These are phyloP conservation scores for Cosmorhoe ocellata DNA, from an alignment of 2,888 invertebrate species.

Conservation along the genomic window DNA sequence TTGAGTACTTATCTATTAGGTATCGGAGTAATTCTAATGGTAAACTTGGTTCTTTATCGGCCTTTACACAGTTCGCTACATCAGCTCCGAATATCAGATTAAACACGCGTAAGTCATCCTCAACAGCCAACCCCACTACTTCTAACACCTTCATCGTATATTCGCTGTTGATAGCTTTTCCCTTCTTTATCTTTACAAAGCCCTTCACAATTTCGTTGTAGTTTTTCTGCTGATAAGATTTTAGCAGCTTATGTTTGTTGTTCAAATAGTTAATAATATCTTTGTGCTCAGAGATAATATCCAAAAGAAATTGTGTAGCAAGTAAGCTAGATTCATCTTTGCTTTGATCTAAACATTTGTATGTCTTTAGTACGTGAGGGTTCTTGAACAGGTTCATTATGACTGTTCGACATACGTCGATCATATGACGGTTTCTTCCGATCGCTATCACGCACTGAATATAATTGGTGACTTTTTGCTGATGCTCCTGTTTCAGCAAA, in stretches of 20 bases:
- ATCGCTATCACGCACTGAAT: slow-evolving; percentile 59
- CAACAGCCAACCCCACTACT: slow-evolving; percentile 59
- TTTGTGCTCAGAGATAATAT: slow-evolving; percentile 52
- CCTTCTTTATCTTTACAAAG: slow-evolving; percentile 72
- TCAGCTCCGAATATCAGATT: slow-evolving; percentile 62
- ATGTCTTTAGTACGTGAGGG: slow-evolving; percentile 64
- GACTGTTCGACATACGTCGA: slow-evolving; percentile 58
- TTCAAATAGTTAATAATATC: slow-evolving; percentile 60
- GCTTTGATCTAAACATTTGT: slow-evolving; percentile 58
- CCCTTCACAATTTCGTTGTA: slow-evolving; percentile 68
- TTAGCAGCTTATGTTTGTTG: slow-evolving; percentile 60
- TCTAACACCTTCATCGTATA: slow-evolving; percentile 69
- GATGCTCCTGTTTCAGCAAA: slow-evolving; percentile 48
- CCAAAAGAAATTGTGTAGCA: slow-evolving; percentile 62
- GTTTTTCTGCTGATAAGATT: slow-evolving; percentile 81
- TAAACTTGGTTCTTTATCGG: slow-evolving; percentile 76
- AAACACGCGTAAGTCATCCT: slow-evolving; percentile 71
- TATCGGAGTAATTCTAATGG: slow-evolving; percentile 75
- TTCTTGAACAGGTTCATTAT: slow-evolving; percentile 63
- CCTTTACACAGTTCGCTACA: slow-evolving; percentile 58
- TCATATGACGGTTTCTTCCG: slow-evolving; percentile 55
- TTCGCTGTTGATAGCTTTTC: slow-evolving; percentile 56
- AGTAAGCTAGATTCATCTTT: slow-evolving; percentile 51
- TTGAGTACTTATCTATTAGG: slow-evolving; percentile 72
- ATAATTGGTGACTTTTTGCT: slow-evolving; percentile 53